These are phyloP conservation scores for Sebastes schlegelii DNA, from an alignment of 2,113 vertebrate species.

Conservation along the genomic window DNA sequence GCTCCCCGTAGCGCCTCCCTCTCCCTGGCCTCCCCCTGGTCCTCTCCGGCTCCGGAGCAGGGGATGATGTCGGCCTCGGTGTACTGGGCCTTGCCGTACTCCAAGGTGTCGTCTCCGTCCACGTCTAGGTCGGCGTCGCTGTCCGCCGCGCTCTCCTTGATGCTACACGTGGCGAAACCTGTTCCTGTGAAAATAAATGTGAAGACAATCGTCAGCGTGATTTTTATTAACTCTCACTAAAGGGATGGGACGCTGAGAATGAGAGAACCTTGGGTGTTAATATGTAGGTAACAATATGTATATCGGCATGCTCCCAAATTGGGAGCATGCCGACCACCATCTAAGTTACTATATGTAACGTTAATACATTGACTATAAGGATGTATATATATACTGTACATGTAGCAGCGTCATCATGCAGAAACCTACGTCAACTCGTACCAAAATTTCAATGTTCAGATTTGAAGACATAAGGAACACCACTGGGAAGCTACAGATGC, in stretches of 20 bases:
- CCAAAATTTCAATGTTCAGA: too few relatives aligned
- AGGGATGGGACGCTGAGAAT: background rate
- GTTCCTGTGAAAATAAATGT: conserved; percentile 84
- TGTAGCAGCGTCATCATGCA: too few relatives aligned
- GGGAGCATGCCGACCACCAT: too few relatives aligned
- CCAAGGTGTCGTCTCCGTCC: conserved; percentile 98
- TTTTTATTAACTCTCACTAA: background rate
- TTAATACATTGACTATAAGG: too few relatives aligned
- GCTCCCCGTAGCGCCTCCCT: conserved; percentile 96
- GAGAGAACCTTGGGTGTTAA: background rate
- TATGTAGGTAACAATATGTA: background rate
- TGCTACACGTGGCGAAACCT: conserved; percentile 96
- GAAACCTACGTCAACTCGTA: too few relatives aligned
- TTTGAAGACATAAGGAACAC: too few relatives aligned
- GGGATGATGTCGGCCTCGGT: conserved; percentile 98
- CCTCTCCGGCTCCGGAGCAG: conserved; percentile 97
- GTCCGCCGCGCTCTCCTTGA: conserved; percentile 96
- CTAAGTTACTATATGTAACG: too few relatives aligned
- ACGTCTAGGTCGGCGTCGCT: conserved; percentile 98
- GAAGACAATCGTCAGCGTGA: background rate
- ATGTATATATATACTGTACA: too few relatives aligned
- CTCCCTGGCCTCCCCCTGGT: conserved; percentile 98
- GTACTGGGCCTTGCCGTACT: conserved; percentile 99
- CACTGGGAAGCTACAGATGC: too few relatives aligned
- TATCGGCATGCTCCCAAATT: too few relatives aligned